phyloP scores from a whole-genome alignment of 2,113 vertebrate genomes.

The Cepphus grylle region DNA sequence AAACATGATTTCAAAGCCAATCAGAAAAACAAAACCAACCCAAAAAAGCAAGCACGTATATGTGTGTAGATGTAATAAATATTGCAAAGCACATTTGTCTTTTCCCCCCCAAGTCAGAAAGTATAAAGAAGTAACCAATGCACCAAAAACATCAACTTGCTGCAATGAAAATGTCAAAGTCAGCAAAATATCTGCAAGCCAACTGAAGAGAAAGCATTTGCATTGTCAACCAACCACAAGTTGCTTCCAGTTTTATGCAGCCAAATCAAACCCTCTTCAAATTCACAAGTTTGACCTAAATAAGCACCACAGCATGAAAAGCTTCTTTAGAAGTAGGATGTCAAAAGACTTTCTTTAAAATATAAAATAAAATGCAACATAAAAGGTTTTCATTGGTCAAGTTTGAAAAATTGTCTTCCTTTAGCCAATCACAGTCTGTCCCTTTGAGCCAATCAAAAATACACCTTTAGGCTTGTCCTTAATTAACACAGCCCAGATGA shows the following conservation, averaged over 20 bases:
- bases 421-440: slow-evolving; percentile 66
- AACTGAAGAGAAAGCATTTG: slow-evolving; percentile 57
- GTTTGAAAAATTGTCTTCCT: slow-evolving; percentile 71
- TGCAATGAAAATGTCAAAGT: slow-evolving; percentile 24
- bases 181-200: slow-evolving; percentile 70
- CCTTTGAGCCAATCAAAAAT: slow-evolving; percentile 60
- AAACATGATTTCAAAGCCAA: slow-evolving; percentile 17
- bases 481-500: slow-evolving; percentile 42
- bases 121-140: slow-evolving; percentile 64
- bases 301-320: slow-evolving; percentile 75
- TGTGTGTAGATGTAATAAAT: slow-evolving; percentile 74
- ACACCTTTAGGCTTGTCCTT: slow-evolving; percentile 39
- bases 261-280: slow-evolving; percentile 68
- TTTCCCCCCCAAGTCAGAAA: slow-evolving; percentile 59
- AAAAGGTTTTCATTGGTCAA: slow-evolving; percentile 74
- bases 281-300: slow-evolving; percentile 73
- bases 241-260: slow-evolving; percentile 68
- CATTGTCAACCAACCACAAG: slow-evolving; percentile 57
- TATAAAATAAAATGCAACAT: slow-evolving; percentile 60
- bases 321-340: slow-evolving; percentile 67
- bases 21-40: slow-evolving; percentile 2
- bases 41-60: slow-evolving; percentile 22
- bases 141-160: slow-evolving; percentile 69
- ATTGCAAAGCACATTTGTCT: slow-evolving; percentile 66
- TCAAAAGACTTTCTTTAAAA: slow-evolving; percentile 57